Percentiles rank a stretch among this genome's conserved stretches.
Conservation (phyloP, 1,140 invertebrate genomes). For the Macrostomum lignano region DNA sequence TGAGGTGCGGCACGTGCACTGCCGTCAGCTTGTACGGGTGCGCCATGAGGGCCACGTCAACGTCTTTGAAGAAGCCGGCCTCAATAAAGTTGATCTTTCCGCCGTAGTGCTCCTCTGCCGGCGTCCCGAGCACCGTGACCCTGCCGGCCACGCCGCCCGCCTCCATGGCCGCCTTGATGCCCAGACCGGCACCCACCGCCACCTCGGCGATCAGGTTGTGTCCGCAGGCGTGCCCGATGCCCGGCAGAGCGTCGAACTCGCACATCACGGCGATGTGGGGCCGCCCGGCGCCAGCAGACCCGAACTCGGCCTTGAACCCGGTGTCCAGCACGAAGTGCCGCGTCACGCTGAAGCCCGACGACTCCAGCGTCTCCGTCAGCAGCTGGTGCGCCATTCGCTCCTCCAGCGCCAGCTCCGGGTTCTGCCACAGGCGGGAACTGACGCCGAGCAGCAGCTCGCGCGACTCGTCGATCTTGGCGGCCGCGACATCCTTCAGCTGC, state of each 20-base stretch:
- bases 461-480: too few relatives aligned
- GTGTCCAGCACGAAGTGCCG: slow-evolving; percentile 15
- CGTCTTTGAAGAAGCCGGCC: slow-evolving; percentile 17
- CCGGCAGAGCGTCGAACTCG: slow-evolving; percentile 28
- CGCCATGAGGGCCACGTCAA: slow-evolving; percentile 26
- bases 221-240: slow-evolving; percentile 28
- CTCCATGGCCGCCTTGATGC: slow-evolving; percentile 17
- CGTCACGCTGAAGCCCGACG: slow-evolving; percentile 15
- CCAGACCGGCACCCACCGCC: slow-evolving; percentile 19
- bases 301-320: slow-evolving; percentile 18
- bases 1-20: too few relatives aligned
- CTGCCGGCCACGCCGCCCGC: slow-evolving; percentile 8
- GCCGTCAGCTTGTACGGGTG: slow-evolving; percentile 20
- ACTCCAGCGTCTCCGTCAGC: slow-evolving; percentile 14
- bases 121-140: slow-evolving; percentile 20
- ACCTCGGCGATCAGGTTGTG: slow-evolving; percentile 28
- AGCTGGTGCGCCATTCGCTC: slow-evolving; percentile 19
- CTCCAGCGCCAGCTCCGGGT: slow-evolving; percentile 19
- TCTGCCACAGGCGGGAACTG: too few relatives aligned
- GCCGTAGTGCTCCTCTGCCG: slow-evolving; percentile 25
- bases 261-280: slow-evolving; percentile 20
- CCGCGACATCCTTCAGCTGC: too few relatives aligned
- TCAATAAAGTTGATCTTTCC: slow-evolving; percentile 24
- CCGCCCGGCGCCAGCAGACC: slow-evolving; percentile 4
- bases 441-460: too few relatives aligned